These are phyloP conservation scores for Drosophila lowei DNA, from an alignment of 1,140 invertebrate genomes.

Conservation along the genomic window DNA sequence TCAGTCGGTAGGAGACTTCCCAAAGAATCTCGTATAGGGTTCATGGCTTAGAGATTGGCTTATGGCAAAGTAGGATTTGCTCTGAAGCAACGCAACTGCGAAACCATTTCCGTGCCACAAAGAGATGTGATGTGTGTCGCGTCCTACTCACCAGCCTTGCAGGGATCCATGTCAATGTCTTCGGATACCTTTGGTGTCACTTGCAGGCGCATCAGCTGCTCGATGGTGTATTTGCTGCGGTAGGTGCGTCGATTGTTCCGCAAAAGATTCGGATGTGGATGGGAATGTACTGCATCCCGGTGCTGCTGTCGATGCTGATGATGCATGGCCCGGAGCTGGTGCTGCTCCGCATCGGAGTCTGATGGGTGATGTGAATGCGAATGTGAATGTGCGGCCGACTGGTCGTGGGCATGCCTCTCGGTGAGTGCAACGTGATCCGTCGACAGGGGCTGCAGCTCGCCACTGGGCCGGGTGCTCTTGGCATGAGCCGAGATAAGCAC, in stretches of 20 bases:
- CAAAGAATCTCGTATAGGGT: slow-evolving; percentile 32
- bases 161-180: slow-evolving; percentile 92
- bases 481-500: slow-evolving; percentile 72
- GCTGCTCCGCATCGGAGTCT: not conserved
- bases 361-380: too few species aligned
- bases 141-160: slow-evolving; percentile 90
- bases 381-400: not conserved
- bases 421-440: slow-evolving; percentile 1
- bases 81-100: slow-evolving; percentile 22
- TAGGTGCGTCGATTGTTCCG: slow-evolving; percentile 53
- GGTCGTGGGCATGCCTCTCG: not conserved
- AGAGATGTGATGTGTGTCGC: slow-evolving; percentile 6
- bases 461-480: slow-evolving; percentile 62
- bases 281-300: slow-evolving; percentile 27
- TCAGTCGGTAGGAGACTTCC: not conserved
- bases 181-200: slow-evolving; percentile 88
- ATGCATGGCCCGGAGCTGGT: slow-evolving; percentile 11
- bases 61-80: slow-evolving; percentile 32
- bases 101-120: slow-evolving; percentile 40
- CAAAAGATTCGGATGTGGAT: slow-evolving; percentile 8
- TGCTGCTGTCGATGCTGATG: slow-evolving; percentile 41
- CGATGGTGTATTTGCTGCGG: slow-evolving; percentile 86
- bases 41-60: slow-evolving; percentile 36
- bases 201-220: slow-evolving; percentile 86
- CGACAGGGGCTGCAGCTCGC: slow-evolving; percentile 7